These are phyloP conservation scores for Pomacea canaliculata DNA, from an alignment of 2,888 invertebrate genomes.

Conservation along the genomic window DNA sequence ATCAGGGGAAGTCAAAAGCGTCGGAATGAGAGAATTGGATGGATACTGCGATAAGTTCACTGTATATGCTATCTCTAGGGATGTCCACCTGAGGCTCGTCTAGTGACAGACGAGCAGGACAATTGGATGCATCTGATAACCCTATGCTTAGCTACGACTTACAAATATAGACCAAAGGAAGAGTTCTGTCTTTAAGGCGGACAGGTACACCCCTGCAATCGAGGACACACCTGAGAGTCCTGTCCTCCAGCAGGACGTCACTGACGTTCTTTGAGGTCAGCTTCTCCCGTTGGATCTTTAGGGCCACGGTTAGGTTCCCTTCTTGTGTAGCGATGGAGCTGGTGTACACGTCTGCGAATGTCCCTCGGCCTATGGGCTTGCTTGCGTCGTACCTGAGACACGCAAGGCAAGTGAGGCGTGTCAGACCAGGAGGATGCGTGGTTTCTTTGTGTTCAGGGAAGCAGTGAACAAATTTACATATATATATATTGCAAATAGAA, in stretches of 20 bases:
- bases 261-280: conserved; percentile 44
- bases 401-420: not conserved
- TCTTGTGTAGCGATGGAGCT: conserved; percentile 30
- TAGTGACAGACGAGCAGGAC: no score
- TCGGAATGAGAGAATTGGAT: no score
- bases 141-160: no score
- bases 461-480: conserved; percentile 6
- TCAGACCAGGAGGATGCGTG: conserved; percentile 29
- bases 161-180: no score
- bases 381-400: conserved; percentile 13
- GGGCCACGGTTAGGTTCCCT: conserved; percentile 37
- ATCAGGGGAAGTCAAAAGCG: no score
- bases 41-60: no score
- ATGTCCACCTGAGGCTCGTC: no score
- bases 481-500: no score
- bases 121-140: no score
- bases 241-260: conserved; percentile 56
- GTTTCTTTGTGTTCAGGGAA: conserved; percentile 46
- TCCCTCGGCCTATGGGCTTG: conserved; percentile 46
- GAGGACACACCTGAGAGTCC: conserved; percentile 49
- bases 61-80: no score
- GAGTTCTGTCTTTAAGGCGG: no score
- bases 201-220: no score
- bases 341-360: conserved; percentile 56
- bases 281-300: conserved; percentile 49